Conservation (phyloP, 1,140 invertebrate genomes). For the Drosophila equinoxialis region DNA sequence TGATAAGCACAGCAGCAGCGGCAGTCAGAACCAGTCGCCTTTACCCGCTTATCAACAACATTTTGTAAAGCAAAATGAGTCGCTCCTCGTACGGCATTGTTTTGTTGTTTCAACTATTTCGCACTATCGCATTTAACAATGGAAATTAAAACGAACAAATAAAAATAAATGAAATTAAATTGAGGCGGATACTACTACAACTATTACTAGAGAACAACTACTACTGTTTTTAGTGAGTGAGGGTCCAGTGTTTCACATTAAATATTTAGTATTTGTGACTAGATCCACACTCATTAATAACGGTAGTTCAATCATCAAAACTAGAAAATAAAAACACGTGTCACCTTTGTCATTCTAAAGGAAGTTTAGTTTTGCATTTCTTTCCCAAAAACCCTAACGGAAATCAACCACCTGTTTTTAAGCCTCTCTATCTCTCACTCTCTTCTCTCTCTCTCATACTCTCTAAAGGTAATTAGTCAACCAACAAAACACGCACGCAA, state of each 20-base stretch:
- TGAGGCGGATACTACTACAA: conserved; percentile 8
- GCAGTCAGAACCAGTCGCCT: conserved; percentile 16
- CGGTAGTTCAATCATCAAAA: conserved; percentile 69
- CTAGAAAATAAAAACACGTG: conserved; percentile 26
- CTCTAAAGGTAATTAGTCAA: conserved; percentile 69
- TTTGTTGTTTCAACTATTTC: conserved; percentile 65
- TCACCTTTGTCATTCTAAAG: neutral
- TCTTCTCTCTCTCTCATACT: conserved; percentile 18
- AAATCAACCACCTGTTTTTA: conserved; percentile 25
- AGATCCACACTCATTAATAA: conserved; percentile 84
- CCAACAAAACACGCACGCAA: conserved; percentile 57
- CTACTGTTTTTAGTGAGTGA: conserved; percentile 83
- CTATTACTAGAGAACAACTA: conserved; percentile 28
- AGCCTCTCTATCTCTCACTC: neutral
- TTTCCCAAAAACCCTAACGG: conserved; percentile 34
- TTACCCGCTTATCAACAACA: conserved; percentile 44
- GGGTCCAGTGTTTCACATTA: conserved; percentile 83
- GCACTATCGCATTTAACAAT: conserved; percentile 76
- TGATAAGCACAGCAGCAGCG: conserved; percentile 53
- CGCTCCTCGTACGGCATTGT: conserved; percentile 35
- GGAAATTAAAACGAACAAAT: conserved; percentile 63
- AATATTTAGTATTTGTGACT: conserved; percentile 77
- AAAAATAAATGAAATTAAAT: conserved; percentile 33
- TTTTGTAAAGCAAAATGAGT: conserved; percentile 45
- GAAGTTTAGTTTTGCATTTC: conserved; percentile 1